These are phyloP conservation scores for Microctenopoma lineatum DNA, from an alignment of 2,797 vertebrate species.

Conservation along the genomic window DNA sequence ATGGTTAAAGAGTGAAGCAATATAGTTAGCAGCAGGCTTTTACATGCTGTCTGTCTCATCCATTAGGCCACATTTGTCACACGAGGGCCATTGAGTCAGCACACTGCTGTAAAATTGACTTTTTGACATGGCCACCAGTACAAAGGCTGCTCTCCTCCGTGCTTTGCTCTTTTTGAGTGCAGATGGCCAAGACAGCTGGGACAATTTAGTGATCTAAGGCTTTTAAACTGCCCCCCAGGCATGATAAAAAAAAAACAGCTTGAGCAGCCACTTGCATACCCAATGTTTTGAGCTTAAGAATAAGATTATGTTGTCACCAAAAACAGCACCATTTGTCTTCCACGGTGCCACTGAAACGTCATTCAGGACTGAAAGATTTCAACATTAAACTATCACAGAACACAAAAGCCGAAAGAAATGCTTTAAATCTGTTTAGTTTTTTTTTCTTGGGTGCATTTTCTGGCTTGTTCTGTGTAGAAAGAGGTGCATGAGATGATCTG, in stretches of 20 bases:
- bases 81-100: constrained; percentile 80
- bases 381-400: constrained; percentile 24
- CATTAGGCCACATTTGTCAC: constrained; percentile 85
- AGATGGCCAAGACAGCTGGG: constrained; percentile 90
- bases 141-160: constrained; percentile 78
- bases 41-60: constrained; percentile 79
- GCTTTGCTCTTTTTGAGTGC: constrained; percentile 78
- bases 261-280: constrained; percentile 78
- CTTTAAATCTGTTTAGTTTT: constrained; percentile 13
- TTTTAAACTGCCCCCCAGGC: constrained; percentile 85
- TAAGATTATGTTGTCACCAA: constrained; percentile 60
- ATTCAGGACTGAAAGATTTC: not conserved
- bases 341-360: constrained; percentile 12
- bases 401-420: constrained; percentile 1
- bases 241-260: constrained; percentile 84
- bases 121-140: constrained; percentile 85
- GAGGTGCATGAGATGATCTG: constrained; percentile 23
- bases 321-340: constrained; percentile 63
- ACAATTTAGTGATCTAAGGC: constrained; percentile 86
- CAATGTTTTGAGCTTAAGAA: constrained; percentile 59
- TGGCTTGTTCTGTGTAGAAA: constrained; percentile 28
- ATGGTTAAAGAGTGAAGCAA: constrained; percentile 66
- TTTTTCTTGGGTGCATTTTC: constrained; percentile 25
- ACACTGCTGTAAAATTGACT: constrained; percentile 83
- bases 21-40: constrained; percentile 78